phyloP scores from a whole-genome alignment of 2,797 vertebrate species.

The Brachyalestes nurse region DNA sequence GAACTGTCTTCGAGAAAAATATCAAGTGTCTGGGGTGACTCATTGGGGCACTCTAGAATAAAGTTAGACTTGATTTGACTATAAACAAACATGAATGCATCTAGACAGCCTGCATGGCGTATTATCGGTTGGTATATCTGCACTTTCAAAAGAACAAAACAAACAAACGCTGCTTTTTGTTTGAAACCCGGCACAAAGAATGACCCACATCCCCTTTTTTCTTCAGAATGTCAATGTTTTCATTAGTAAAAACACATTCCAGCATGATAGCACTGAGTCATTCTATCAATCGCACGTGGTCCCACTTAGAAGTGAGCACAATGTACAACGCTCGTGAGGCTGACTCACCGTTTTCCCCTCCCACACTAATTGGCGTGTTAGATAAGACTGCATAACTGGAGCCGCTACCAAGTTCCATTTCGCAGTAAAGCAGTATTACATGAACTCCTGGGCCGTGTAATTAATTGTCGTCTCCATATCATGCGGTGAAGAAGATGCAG shows the following conservation, averaged over 20 bases:
- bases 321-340: background rate
- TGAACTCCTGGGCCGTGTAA: background rate
- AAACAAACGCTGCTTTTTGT: background rate
- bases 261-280: constrained; percentile 29
- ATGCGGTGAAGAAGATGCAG: background rate
- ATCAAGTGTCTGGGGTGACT: background rate
- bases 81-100: background rate
- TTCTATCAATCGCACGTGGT: constrained; percentile 17
- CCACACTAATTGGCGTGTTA: constrained; percentile 35
- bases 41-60: background rate
- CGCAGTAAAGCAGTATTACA: background rate
- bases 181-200: background rate
- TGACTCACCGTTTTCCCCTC: constrained; percentile 33
- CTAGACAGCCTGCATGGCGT: background rate
- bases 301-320: constrained; percentile 7
- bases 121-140: background rate
- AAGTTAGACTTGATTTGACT: background rate
- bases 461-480: background rate
- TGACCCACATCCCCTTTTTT: background rate
- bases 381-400: constrained; percentile 7
- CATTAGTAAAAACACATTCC: background rate
- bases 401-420: background rate
- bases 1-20: background rate
- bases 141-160: too few relatives aligned
- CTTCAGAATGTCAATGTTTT: background rate